Evolutionary conservation across 2,797 vertebrate species (phyloP), one percentile per base, ranked within the genome.

Genomic region (Argentina silus): DNA sequence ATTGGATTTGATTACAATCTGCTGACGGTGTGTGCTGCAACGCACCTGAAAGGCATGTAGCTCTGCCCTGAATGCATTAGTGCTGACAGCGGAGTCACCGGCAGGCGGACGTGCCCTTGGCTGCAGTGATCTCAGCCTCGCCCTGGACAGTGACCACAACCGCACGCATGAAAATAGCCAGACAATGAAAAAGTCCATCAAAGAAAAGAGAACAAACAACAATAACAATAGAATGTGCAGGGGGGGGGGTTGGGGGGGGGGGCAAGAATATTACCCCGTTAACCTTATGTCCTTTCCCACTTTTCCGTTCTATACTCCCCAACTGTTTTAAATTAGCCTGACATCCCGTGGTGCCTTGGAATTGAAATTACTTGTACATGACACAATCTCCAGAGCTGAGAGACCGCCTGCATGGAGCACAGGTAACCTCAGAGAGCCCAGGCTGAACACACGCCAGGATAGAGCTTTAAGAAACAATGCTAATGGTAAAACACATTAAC

Each of bases 1-100:
- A 93, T 90, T 93, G 92, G 91, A 94, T 95, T 93, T 91, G 93
- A 93, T 94, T 93, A 91, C 75, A 88, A 92, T 93, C 90, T 89
- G 94, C 94, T 95, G 94, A 95, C 78, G 62, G 70, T 0, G 92
- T 93, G 84, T 80, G 78, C 81, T 44, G 67, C 36, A 75, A 87
- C 83, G 81, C 90, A 92, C 92, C 92, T 93, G 93, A 91, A 93
- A 93, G 88, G 82, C 89, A 80, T 80, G 82, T 81, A 76, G 89
- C 85, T 70, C 85, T 88, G 87, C 88, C 91, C 91, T 92, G 92
- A 92, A 93, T 93, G 90, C 90, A 92, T 94, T 93, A 93, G 81
- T 90, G 89, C 92, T 93, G 91, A 93, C 90, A 90, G 88, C 67
- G 73, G 81, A 85, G 90, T 86, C 19, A 19, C 56, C 85, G 83